phyloP scores from a whole-genome alignment of 2,888 invertebrate genomes.

The Cryptus viduatorius region DNA sequence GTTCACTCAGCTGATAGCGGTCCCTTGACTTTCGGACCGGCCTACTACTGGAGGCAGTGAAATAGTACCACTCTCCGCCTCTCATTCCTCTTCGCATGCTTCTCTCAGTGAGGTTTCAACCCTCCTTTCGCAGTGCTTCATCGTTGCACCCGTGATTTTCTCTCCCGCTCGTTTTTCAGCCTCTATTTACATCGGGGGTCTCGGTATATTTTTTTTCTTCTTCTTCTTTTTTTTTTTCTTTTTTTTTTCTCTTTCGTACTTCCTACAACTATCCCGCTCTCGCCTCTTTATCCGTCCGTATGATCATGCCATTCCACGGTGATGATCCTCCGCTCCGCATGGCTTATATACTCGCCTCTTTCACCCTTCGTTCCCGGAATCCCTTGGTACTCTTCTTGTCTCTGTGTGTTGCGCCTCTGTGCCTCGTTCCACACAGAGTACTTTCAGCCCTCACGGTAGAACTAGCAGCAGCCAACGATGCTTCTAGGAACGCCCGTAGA shows the following conservation, averaged over 20 bases:
- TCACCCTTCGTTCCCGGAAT: slow-evolving; percentile 51
- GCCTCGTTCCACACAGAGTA: slow-evolving; percentile 33
- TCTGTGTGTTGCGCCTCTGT: neutral
- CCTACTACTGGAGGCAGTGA: slow-evolving; percentile 10
- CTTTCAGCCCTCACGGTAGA: slow-evolving; percentile 40
- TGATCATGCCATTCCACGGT: slow-evolving; percentile 80
- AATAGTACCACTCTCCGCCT: neutral
- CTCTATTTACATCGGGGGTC: slow-evolving; percentile 63
- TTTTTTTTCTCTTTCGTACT: slow-evolving; percentile 55
- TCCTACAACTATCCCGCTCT: slow-evolving; percentile 51
- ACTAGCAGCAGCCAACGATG: slow-evolving; percentile 1
- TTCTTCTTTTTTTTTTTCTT: slow-evolving; percentile 52
- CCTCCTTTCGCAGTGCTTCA: slow-evolving; percentile 27
- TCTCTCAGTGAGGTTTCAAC: slow-evolving; percentile 32
- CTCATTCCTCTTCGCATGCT: slow-evolving; percentile 5
- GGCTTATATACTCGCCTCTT: slow-evolving; percentile 71
- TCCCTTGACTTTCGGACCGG: slow-evolving; percentile 40
- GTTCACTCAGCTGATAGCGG: slow-evolving; percentile 43
- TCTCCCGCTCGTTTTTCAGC: slow-evolving; percentile 49
- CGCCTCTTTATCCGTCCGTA: slow-evolving; percentile 75
- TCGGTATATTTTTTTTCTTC: slow-evolving; percentile 47
- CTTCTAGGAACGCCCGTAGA: slow-evolving; percentile 23
- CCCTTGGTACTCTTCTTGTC: slow-evolving; percentile 15
- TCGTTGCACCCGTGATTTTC: slow-evolving; percentile 56
- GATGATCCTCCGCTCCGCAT: slow-evolving; percentile 79